Evolutionary conservation across 2,113 vertebrate species (phyloP).

Genomic region (Carassius gibelio): DNA sequence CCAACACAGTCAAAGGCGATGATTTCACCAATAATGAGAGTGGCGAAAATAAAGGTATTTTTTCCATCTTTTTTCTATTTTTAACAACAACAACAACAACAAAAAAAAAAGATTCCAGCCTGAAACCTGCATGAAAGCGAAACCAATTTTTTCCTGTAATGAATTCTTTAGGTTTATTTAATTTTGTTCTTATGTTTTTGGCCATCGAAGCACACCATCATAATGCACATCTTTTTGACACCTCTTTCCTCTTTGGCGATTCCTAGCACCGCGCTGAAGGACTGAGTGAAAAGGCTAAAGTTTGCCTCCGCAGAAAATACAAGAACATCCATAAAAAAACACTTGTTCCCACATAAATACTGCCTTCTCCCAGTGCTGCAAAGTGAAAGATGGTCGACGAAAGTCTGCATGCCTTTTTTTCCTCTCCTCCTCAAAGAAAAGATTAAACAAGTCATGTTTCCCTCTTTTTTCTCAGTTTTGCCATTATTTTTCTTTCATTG

Average conservation of each 20-base stretch:
- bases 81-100: not conserved
- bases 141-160: constrained; percentile 60
- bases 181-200: constrained; percentile 56
- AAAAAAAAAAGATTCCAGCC: constrained; percentile 64
- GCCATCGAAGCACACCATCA: constrained; percentile 55
- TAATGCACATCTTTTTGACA: constrained; percentile 42
- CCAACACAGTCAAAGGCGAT: constrained; percentile 86
- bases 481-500: constrained; percentile 52
- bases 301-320: constrained; percentile 59
- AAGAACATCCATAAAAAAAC: constrained; percentile 27
- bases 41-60: constrained; percentile 90
- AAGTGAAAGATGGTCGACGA: constrained; percentile 63
- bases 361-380: constrained; percentile 62
- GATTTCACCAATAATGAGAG: constrained; percentile 90
- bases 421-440: constrained; percentile 55
- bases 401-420: constrained; percentile 73
- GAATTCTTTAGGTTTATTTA: not conserved
- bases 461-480: constrained; percentile 37
- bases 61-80: constrained; percentile 69
- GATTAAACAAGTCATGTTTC: constrained; percentile 49
- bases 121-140: constrained; percentile 82
- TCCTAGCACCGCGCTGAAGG: constrained; percentile 60
- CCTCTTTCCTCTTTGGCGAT: constrained; percentile 72
- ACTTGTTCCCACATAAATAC: constrained; percentile 34
- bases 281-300: constrained; percentile 53